Conservation (phyloP, 92 coral and sea anemone genomes). For the Isaurus tuberculatus region DNA sequence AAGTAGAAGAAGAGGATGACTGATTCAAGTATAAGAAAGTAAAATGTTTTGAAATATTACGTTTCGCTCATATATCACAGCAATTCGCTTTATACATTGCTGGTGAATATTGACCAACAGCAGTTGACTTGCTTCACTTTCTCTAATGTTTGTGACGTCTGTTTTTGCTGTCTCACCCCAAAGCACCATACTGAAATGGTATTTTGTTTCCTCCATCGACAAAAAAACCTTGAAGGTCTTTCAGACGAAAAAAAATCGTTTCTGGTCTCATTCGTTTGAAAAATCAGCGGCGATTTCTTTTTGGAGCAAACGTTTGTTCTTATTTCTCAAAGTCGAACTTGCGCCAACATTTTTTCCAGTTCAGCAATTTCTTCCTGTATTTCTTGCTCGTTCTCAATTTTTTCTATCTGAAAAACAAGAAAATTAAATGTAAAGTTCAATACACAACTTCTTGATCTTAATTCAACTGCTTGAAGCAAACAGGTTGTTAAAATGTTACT, state of each 20-base stretch:
- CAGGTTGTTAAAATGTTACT: not conserved
- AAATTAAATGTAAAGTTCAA: not conserved
- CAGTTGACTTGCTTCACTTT: too few species aligned
- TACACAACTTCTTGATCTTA: not conserved
- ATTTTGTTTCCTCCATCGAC: too few species aligned
- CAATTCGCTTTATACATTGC: too few species aligned
- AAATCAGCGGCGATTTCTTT: not conserved
- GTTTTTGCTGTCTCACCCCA: too few species aligned
- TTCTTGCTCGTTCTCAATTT: constrained; percentile 70
- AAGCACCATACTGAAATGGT: too few species aligned
- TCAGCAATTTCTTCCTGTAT: constrained; percentile 69
- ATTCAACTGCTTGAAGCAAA: not conserved
- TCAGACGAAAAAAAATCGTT: not conserved
- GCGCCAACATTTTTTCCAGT: constrained; percentile 58
- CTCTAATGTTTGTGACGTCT: too few species aligned
- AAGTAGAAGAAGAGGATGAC: too few species aligned
- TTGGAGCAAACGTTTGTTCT: not conserved
- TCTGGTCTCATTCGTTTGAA: not conserved
- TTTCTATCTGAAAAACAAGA: constrained; percentile 60
- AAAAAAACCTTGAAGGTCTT: not conserved
- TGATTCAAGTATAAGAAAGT: too few species aligned
- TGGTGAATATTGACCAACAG: too few species aligned
- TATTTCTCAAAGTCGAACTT: constrained; percentile 22
- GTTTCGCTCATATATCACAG: too few species aligned
- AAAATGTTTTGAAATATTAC: too few species aligned